phyloP scores from a whole-genome alignment of 2,888 invertebrate genomes.

The Notocelia uddmanniana region DNA sequence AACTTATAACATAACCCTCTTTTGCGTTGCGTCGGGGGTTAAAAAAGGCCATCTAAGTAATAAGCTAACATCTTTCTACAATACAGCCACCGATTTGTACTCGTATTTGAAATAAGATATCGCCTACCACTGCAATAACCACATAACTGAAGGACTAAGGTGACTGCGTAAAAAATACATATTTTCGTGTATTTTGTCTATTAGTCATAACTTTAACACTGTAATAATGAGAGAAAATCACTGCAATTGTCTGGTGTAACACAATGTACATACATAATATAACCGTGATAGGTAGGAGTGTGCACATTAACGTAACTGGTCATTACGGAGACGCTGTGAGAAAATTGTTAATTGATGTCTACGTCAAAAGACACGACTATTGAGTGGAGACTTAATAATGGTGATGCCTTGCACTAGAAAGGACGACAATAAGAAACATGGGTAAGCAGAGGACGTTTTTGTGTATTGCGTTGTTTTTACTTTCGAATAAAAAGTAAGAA shows the following conservation, averaged over 20 bases:
- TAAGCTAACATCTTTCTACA: no score
- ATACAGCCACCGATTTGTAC: no score
- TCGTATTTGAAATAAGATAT: no score
- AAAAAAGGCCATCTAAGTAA: no score
- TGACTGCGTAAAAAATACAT: conserved; percentile 6
- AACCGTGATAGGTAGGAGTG: conserved; percentile 33
- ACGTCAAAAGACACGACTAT: conserved; percentile 27
- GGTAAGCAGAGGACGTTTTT: not conserved
- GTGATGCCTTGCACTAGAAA: conserved; percentile 21
- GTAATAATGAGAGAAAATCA: conserved; percentile 53
- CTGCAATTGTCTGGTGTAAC: conserved; percentile 46
- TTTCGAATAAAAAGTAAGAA: conserved; percentile 44
- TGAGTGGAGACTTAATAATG: conserved; percentile 11
- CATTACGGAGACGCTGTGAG: conserved; percentile 42
- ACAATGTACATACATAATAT: conserved; percentile 41
- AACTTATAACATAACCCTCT: no score
- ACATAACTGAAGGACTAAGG: not conserved
- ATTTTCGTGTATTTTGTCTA: conserved; percentile 20
- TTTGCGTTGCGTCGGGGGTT: no score
- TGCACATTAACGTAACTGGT: conserved; percentile 45
- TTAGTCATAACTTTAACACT: conserved; percentile 29
- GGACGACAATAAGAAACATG: not conserved
- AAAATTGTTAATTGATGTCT: conserved; percentile 36
- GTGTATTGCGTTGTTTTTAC: conserved; percentile 37
- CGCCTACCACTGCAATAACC: not conserved